Evolutionary conservation across 2,888 invertebrate genomes (phyloP), one percentile per base, ranked within the genome.

Genomic region (Morpho achilles): DNA sequence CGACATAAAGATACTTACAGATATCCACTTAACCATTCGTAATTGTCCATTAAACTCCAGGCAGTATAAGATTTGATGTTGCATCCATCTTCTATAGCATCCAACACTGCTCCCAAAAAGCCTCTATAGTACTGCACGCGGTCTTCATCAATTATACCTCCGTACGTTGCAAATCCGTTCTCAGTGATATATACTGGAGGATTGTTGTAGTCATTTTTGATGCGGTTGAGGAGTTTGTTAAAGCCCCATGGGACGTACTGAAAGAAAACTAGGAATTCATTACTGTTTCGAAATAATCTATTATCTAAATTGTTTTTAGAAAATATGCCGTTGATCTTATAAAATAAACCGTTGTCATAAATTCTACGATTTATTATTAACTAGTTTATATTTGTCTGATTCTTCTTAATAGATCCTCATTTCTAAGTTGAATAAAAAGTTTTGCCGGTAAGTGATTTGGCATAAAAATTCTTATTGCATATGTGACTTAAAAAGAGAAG

Each of bases 21-120:
- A 69, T 91, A 93, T 40, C 92, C 93, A 52, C 67, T 62, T 6
- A 69, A 68, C 92, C 92, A 93, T 71, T 93, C 92, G 66, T 93
- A 92, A 68, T 91, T 92, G 67, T 93, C 93, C 75, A 93, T 78
- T 1, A 93, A 73, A 42, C 91, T 91, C 92, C 93, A 92, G 22
- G 83, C 84, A 1, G 86, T 84, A 72, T 92, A 93, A 0, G 87
- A 91, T 49, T 62, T 67, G 7, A 88, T 71, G 57, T 84, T 74
- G 43, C 80, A 80, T 0, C 77, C 79, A 39, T 83, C 80, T 43
- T 77, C 73, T 0, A 83, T 70, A 3, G 85, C 84, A 22, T 79
- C 70, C 55, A 83, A 51, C 59, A 85, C 60, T 7, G 86, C 84
- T 22, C 76, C 73, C 8, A 92, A 67, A 61, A 92, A 89, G 7